Evolutionary conservation across 2,113 vertebrate genomes (phyloP), one percentile per base, ranked within the genome.

Genomic region (Rhea pennata): DNA sequence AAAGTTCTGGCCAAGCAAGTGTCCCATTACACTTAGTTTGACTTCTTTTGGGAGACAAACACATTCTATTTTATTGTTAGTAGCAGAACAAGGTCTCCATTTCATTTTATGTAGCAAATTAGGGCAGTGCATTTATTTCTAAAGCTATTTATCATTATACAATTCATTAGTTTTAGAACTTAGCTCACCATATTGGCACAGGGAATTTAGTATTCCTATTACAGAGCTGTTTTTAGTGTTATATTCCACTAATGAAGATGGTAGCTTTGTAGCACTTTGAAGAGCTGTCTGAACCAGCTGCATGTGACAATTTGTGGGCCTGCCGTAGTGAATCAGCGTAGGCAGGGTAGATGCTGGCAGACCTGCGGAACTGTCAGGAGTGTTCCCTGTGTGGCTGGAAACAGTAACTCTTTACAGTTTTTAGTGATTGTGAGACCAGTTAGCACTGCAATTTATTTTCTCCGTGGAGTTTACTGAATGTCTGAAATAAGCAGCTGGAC

Each of bases 21-120:
- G 0, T 58, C 27, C 24, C 51, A 84, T 85, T 62, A 44, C 66
- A 59, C 85, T 94, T 87, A 79, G 64, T 62, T 95, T 89, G 91
- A 33, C 62, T 76, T 87, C 81, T 95, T 7, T 81, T 87, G 53
- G 33, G 33, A 85, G 44, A 87, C 36, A 79, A 94, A 85, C 71
- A 91, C 44, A n/a, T 84, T 91, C 66, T 78, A 29, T 75, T 89
- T 94, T 44, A 39, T 36, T 76, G 27, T 13, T 66, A 62, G 15
- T 17, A 75, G 61, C 22, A 50, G 62, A 69, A 58, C 20, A 79
- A 79, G 11, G 19, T 62, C 5, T 23, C 29, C 16, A 76, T 72
- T 39, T 80, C 14, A 61, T 87, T 90, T 92, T 40, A 33, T 44
- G 10, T 20, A 67, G 50, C 51, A 92, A 61, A 65, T 79, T 65